Conservation (phyloP, 2,888 invertebrate species). For the Clistopyga incitator region DNA sequence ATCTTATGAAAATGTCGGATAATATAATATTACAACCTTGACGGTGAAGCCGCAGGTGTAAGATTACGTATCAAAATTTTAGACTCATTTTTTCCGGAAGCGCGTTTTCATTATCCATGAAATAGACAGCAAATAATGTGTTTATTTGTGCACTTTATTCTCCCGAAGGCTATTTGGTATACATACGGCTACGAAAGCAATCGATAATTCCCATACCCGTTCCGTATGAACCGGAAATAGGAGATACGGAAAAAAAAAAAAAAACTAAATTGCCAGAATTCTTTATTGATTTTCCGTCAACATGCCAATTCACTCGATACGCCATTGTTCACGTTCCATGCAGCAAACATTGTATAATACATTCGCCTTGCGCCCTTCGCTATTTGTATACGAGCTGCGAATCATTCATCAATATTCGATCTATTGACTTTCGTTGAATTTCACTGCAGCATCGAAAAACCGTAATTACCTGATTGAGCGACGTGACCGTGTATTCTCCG, state of each 20-base stretch:
- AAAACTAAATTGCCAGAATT: background rate
- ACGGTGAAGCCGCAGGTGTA: no score
- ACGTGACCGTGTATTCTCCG: constrained; percentile 81
- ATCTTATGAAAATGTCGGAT: no score
- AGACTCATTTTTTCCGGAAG: no score
- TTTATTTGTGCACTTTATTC: no score
- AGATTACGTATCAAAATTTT: no score
- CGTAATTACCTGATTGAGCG: constrained; percentile 79
- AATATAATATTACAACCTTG: no score
- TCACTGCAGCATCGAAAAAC: background rate
- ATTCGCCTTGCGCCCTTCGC: background rate
- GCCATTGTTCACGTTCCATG: background rate
- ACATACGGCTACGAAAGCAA: no score
- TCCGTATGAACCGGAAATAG: background rate
- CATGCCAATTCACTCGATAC: constrained; percentile 7
- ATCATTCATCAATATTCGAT: constrained; percentile 13
- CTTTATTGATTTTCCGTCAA: constrained; percentile 33
- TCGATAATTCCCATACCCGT: background rate
- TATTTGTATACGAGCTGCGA: constrained; percentile 9
- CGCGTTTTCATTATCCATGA: background rate
- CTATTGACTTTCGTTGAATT: background rate
- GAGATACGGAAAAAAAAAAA: background rate
- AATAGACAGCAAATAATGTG: background rate
- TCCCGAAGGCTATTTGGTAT: no score
- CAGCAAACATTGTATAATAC: constrained; percentile 27